Conservation (phyloP, 2,888 invertebrate species). For the Trissolcus japonicus region DNA sequence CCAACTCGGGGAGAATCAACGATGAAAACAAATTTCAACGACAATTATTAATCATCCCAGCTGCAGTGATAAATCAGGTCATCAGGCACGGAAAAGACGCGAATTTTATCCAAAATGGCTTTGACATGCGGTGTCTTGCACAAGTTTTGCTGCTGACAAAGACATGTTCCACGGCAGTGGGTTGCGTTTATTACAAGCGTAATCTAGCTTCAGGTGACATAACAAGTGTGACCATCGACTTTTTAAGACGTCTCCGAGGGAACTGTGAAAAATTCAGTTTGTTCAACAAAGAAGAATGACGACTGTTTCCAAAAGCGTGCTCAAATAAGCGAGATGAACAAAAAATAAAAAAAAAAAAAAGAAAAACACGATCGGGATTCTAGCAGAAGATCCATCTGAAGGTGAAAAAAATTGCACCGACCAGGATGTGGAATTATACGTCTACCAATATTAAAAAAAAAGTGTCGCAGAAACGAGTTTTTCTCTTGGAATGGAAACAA, state of each 20-base stretch:
- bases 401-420: background rate
- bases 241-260: background rate
- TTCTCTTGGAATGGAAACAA: background rate
- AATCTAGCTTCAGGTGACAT: conserved; percentile 32
- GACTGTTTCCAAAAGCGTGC: background rate
- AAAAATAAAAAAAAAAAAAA: conserved; percentile 13
- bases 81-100: background rate
- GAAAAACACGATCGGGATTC: background rate
- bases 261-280: background rate
- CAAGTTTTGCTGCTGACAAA: conserved; percentile 2
- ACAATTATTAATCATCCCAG: conserved; percentile 13
- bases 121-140: background rate
- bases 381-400: background rate
- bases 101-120: conserved; percentile 2
- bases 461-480: conserved; percentile 28
- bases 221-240: conserved; percentile 12
- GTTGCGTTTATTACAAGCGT: conserved; percentile 6
- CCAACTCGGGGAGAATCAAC: conserved; percentile 9
- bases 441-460: conserved; percentile 26
- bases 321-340: conserved; percentile 1
- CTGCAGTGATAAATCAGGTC: background rate
- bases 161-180: conserved; percentile 6
- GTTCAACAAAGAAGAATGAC: background rate
- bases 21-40: conserved; percentile 33
- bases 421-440: conserved; percentile 25